Conservation (phyloP, 2,797 vertebrate genomes). For the Liasis olivaceus region DNA sequence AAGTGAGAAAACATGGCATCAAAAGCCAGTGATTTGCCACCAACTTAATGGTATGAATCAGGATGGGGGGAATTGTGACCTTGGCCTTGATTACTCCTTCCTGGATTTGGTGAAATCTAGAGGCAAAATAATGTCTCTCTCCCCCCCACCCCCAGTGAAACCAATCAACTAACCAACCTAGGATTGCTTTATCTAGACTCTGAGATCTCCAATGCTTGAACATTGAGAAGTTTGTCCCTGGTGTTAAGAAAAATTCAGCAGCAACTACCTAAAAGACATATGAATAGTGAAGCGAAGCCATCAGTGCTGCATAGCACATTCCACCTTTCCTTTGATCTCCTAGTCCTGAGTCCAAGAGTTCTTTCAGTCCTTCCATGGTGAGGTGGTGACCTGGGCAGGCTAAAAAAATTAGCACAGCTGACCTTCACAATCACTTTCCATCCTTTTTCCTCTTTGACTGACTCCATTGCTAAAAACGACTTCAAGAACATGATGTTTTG, state of each 20-base stretch:
- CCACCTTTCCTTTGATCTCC: not conserved
- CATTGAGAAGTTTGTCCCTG: not conserved
- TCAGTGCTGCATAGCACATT: not conserved
- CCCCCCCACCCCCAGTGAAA: too few relatives aligned
- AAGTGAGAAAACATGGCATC: too few relatives aligned
- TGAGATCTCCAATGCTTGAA: not conserved
- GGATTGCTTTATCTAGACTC: not conserved
- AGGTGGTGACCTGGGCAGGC: slow-evolving; percentile 12
- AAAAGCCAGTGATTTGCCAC: too few relatives aligned
- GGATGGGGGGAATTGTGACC: not conserved
- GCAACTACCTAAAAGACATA: not conserved
- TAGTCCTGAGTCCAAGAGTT: not conserved
- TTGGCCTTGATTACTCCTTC: not conserved
- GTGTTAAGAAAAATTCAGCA: not conserved
- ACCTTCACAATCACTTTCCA: slow-evolving; percentile 14
- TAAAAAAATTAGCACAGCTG: not conserved
- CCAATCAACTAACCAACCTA: not conserved
- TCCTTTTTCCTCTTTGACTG: slow-evolving; percentile 11
- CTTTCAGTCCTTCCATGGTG: slow-evolving; percentile 13
- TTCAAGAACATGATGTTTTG: not conserved
- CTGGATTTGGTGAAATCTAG: not conserved
- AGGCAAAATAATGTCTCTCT: not conserved
- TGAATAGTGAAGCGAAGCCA: not conserved
- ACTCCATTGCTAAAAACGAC: slow-evolving; percentile 12
- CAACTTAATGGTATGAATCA: not conserved